Percentiles rank a stretch among this genome's conserved stretches.
Conservation (phyloP, 1,140 invertebrate genomes). For the Sweltsa coloradensis region DNA sequence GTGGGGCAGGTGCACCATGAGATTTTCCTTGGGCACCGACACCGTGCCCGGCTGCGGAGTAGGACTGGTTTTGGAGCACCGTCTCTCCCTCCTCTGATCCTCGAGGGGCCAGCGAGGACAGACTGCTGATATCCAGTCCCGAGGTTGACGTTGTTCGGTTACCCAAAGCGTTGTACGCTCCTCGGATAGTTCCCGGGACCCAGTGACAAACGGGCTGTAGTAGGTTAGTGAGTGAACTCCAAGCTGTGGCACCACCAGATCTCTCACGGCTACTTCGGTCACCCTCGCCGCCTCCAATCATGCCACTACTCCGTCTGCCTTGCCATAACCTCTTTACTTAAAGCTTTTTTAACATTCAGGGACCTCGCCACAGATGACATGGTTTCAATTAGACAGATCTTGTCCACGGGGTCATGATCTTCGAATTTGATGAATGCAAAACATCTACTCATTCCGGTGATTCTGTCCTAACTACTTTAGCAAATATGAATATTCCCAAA, state of each 20-base stretch:
- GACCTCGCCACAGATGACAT: conserved; percentile 19
- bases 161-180: too few species aligned
- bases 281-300: conserved; percentile 11
- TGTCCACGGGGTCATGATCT: conserved; percentile 51
- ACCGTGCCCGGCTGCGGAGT: too few species aligned
- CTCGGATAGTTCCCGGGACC: too few species aligned
- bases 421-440: conserved; percentile 52
- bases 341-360: conserved; percentile 24
- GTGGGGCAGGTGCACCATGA: too few species aligned
- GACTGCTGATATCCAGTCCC: too few species aligned
- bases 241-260: neutral
- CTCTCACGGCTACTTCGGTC: conserved; percentile 11
- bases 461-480: conserved; percentile 40
- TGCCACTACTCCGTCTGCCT: conserved; percentile 11
- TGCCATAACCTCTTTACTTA: conserved; percentile 18
- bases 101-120: too few species aligned
- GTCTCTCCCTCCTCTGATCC: too few species aligned
- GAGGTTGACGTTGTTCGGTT: too few species aligned
- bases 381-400: conserved; percentile 37
- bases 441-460: conserved; percentile 40
- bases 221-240: too few species aligned
- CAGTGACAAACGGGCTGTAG: too few species aligned
- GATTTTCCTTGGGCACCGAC: too few species aligned
- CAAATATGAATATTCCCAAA: conserved; percentile 40
- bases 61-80: too few species aligned